These are phyloP conservation scores for Trinorchestia longiramus DNA, from an alignment of 1,140 invertebrate genomes.

Conservation along the genomic window DNA sequence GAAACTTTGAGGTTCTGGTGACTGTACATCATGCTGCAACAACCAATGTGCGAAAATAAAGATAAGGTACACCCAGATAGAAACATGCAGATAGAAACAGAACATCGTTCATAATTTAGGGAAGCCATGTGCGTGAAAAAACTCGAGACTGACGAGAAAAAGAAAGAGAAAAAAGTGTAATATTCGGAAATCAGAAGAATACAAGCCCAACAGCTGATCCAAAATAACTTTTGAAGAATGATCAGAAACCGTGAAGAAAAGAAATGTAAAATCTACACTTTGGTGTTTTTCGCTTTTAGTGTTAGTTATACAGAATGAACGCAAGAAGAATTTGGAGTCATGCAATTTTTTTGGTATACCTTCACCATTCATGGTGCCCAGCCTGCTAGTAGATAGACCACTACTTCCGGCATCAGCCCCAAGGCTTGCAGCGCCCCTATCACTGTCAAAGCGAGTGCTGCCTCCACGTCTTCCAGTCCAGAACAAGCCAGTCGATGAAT, in stretches of 20 bases:
- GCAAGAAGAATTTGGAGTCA: not conserved
- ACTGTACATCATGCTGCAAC: not conserved
- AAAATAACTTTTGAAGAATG: not conserved
- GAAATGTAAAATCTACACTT: too few relatives aligned
- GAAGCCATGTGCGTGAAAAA: not conserved
- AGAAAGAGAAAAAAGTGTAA: not conserved
- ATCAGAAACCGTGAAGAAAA: too few relatives aligned
- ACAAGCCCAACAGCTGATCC: not conserved
- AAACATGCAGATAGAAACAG: not conserved
- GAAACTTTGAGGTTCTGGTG: not conserved
- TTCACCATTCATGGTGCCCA: conserved; percentile 52
- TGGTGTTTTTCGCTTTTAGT: not conserved
- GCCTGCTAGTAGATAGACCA: conserved; percentile 43
- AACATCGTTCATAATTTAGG: not conserved
- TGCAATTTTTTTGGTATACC: not conserved
- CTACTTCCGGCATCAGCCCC: not conserved
- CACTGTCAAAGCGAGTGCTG: not conserved
- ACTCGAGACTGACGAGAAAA: not conserved
- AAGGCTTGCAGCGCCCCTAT: not conserved
- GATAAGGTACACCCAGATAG: not conserved
- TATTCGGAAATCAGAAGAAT: not conserved
- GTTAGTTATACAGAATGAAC: not conserved
- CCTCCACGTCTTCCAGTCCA: not conserved
- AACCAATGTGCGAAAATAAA: not conserved
- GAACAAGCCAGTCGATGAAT: not conserved